A percentile compares a stretch with the other conserved stretches of the same genome.
Evolutionary conservation across 2,888 invertebrate species (phyloP).

Genomic region (Chironomus riparius): DNA sequence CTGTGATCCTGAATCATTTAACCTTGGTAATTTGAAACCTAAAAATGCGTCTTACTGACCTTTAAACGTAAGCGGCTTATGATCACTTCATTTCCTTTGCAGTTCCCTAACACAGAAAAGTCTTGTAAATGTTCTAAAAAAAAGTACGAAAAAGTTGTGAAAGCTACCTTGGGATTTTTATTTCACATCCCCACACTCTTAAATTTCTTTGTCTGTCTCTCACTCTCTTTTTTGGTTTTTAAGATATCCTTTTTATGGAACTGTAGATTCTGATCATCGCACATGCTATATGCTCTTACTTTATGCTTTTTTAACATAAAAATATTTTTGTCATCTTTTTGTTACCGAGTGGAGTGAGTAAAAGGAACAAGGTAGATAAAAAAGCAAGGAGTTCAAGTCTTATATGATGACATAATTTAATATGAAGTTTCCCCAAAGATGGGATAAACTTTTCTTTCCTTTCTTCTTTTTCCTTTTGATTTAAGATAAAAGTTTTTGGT

Average conservation of each 20-base stretch:
- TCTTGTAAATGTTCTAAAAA: background rate
- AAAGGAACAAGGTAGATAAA: too few species aligned
- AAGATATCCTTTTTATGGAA: conserved; percentile 1
- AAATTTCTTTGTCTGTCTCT: background rate
- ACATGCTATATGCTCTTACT: background rate
- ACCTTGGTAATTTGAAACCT: background rate
- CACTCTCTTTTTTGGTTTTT: background rate
- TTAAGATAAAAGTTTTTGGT: too few species aligned
- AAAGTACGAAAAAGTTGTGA: background rate
- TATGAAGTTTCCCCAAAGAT: too few species aligned
- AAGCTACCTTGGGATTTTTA: background rate
- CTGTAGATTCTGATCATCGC: conserved; percentile 2
- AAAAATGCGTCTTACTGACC: background rate
- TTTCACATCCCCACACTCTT: background rate
- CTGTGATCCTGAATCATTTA: background rate
- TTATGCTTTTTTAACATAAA: too few species aligned
- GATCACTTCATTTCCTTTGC: background rate
- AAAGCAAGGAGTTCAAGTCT: too few species aligned
- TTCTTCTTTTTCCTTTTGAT: too few species aligned
- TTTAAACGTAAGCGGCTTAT: background rate
- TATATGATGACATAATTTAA: too few species aligned
- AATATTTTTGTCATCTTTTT: too few species aligned
- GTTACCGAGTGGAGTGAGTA: too few species aligned
- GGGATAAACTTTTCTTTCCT: too few species aligned
- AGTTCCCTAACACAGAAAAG: background rate